Conservation (phyloP, 2,888 invertebrate genomes). For the Drosophila barbarae region DNA sequence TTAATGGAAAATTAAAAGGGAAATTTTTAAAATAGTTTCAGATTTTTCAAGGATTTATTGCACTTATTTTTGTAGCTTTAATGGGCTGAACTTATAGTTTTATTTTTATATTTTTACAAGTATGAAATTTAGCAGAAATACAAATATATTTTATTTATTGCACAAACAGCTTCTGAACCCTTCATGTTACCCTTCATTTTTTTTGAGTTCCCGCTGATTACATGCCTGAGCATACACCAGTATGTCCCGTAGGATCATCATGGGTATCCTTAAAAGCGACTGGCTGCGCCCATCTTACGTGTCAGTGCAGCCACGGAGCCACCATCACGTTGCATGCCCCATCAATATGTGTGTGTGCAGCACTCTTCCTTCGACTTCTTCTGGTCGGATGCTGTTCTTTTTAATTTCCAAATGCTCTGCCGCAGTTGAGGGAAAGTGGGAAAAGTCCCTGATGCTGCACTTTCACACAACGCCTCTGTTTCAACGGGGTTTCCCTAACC, state of each 20-base stretch:
- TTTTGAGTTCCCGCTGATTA: background rate
- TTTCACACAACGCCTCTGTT: conserved; percentile 43
- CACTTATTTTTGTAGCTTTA: background rate
- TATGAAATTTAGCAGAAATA: background rate
- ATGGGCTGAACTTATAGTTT: background rate
- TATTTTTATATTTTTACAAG: background rate
- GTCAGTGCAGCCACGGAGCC: conserved; percentile 18
- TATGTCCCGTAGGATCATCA: conserved; percentile 1
- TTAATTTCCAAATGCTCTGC: conserved; percentile 68
- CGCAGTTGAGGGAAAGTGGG: conserved; percentile 35
- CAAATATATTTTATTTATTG: background rate
- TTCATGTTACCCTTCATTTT: background rate
- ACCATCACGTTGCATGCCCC: conserved; percentile 1
- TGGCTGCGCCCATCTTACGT: conserved; percentile 21
- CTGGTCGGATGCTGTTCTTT: conserved; percentile 39
- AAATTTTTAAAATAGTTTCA: too few species aligned
- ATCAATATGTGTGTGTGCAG: conserved; percentile 18
- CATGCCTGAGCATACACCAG: conserved; percentile 2
- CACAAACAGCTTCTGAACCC: background rate
- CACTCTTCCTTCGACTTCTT: conserved; percentile 23
- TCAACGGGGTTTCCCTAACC: background rate
- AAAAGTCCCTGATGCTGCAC: conserved; percentile 55
- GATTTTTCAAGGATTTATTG: too few species aligned
- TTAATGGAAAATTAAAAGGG: background rate
- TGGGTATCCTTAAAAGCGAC: conserved; percentile 1